These are phyloP conservation scores for Mimachlamys varia DNA, from an alignment of 2,888 invertebrate species.

Conservation along the genomic window DNA sequence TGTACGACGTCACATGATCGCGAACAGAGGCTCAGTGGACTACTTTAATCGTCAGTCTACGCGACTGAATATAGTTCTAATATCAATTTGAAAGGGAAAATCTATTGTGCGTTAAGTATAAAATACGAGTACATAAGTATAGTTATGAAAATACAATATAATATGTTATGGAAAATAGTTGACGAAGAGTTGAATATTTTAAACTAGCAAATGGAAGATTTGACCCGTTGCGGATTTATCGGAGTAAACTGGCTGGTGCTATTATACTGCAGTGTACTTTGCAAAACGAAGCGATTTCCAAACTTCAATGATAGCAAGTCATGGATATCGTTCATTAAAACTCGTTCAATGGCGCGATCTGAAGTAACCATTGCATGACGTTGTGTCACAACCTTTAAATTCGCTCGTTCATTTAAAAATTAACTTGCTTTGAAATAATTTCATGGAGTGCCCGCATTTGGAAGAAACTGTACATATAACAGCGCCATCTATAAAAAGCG, in stretches of 20 bases:
- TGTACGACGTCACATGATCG: conserved; percentile 31
- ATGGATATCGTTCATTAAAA: conserved; percentile 1
- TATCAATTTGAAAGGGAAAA: conserved; percentile 37
- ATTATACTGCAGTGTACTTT: conserved; percentile 32
- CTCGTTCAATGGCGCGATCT: conserved; percentile 6
- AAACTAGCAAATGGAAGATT: neutral
- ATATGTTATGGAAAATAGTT: neutral
- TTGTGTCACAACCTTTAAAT: conserved; percentile 38
- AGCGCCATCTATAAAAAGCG: conserved; percentile 71
- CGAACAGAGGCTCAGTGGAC: neutral
- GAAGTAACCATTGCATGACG: conserved; percentile 20
- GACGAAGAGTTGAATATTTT: neutral
- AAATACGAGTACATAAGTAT: neutral
- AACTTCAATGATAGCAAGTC: conserved; percentile 3
- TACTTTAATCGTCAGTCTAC: conserved; percentile 36
- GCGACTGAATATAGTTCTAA: conserved; percentile 43
- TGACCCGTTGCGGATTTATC: neutral
- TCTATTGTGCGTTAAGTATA: neutral
- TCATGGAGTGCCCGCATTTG: conserved; percentile 81
- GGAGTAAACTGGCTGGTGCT: neutral
- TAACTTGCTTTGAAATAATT: conserved; percentile 38
- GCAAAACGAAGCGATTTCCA: conserved; percentile 23
- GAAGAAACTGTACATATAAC: conserved; percentile 77
- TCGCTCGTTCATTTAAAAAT: conserved; percentile 17
- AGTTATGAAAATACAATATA: neutral